Evolutionary conservation across 2,888 invertebrate genomes (phyloP), one percentile per base, ranked within the genome.

Genomic region (Drosophila bunnanda): DNA sequence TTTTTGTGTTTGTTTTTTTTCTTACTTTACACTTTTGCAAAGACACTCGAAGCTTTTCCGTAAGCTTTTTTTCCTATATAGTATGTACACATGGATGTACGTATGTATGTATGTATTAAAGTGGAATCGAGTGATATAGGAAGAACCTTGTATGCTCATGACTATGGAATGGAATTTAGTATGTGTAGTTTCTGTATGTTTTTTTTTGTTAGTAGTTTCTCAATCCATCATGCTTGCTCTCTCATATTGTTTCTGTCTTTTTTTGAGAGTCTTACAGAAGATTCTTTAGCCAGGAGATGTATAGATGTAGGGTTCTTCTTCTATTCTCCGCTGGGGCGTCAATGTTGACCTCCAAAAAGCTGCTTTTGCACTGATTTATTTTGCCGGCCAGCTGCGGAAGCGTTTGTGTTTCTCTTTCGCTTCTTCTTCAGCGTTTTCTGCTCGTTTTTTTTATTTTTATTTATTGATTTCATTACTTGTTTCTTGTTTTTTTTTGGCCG

Each of bases 61-160:
- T 34, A 65, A 39, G 64, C 22, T 64, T 73, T 58, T 58, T 76
- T 62, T 74, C 53, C 53, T 72, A 65, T 34, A 58, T 56, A 39
- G 30, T 60, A 43, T 56, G 54, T 52, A 46, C 25, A 28, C 10
- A n/a, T 48, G 43, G 22, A 43, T 43, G 43, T 43, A 22, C 4
- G 30, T 50, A 13, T 13, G 32, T 32, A 32, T 52, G 44, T 55
- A 17, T 65, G 52, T 52, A 52, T 52, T 55, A 67, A 65, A 69
- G 76, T 69, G 48, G 59, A 78, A 65, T 66, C 79, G 79, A 80
- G 78, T 83, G 89, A 91, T 88, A 90, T 90, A 91, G 91, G 91
- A 91, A 91, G 91, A 91, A 91, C 91, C 91, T 91, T 91, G 91
- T 87, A 75, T 66, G 76, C 77, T 88, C 79, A 89, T 89, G 83